A percentile compares a stretch with the other conserved stretches of the same genome.
phyloP scores from a whole-genome alignment of 2,888 invertebrate species.

The Xestia rhomboidea region DNA sequence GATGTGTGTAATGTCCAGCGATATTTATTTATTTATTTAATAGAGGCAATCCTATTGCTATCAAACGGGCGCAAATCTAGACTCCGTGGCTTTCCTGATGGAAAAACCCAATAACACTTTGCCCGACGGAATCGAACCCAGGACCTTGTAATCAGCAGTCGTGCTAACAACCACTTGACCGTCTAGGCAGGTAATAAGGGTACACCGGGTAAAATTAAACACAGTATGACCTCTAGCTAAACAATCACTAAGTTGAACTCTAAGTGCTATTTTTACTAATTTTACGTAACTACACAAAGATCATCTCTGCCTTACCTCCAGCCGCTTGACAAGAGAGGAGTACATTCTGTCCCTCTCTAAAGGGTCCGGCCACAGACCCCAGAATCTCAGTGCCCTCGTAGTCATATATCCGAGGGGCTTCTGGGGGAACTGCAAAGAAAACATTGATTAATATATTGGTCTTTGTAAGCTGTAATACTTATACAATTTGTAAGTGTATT shows the following conservation, averaged over 20 bases:
- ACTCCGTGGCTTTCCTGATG: too few relatives aligned
- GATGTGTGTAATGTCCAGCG: too few relatives aligned
- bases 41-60: too few relatives aligned
- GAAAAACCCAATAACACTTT: too few relatives aligned
- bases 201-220: not conserved
- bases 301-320: slow-evolving; percentile 92
- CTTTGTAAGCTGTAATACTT: not conserved
- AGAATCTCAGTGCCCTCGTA: slow-evolving; percentile 95
- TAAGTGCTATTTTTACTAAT: not conserved
- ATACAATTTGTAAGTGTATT: not conserved
- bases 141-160: too few relatives aligned
- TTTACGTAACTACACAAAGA: not conserved
- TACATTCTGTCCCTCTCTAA: slow-evolving; percentile 96
- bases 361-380: slow-evolving; percentile 94
- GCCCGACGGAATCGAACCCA: too few relatives aligned
- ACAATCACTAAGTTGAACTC: not conserved
- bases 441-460: not conserved
- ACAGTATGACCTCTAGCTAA: not conserved
- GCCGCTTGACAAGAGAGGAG: slow-evolving; percentile 96
- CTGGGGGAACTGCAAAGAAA: slow-evolving; percentile 93
- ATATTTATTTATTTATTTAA: too few relatives aligned
- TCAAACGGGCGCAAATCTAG: too few relatives aligned
- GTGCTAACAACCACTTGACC: too few relatives aligned
- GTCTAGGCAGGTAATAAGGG: too few relatives aligned
- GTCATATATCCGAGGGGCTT: slow-evolving; percentile 95